Conservation (phyloP, 2,113 vertebrate species). For the Oreotrochilus melanogaster region DNA sequence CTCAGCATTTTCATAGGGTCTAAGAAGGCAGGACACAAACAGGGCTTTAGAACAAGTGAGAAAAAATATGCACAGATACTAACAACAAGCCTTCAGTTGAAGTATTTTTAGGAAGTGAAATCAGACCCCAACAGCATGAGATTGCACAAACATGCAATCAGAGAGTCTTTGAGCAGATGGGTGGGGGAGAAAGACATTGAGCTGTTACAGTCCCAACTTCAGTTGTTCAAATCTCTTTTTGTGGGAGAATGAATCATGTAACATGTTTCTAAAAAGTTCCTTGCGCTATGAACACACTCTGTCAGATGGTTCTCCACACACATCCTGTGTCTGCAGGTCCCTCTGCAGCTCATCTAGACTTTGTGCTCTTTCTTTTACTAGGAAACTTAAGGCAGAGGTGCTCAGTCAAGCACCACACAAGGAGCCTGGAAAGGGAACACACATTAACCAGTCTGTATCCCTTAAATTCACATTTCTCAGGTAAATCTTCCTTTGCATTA, state of each 20-base stretch:
- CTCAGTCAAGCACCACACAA: neutral
- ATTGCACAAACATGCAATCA: conserved; percentile 66
- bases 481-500: neutral
- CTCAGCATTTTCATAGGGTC: conserved; percentile 37
- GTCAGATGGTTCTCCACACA: conserved; percentile 8
- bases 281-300: neutral
- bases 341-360: neutral
- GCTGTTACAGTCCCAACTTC: conserved; percentile 65
- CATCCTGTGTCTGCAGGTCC: neutral
- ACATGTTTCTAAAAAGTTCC: conserved; percentile 42
- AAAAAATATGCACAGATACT: conserved; percentile 58
- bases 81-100: conserved; percentile 64
- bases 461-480: neutral
- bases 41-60: conserved; percentile 53
- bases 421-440: neutral
- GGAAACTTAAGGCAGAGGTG: neutral
- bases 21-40: conserved; percentile 55
- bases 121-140: conserved; percentile 68
- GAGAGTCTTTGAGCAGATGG: conserved; percentile 68
- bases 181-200: conserved; percentile 61
- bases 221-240: conserved; percentile 62
- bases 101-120: conserved; percentile 70
- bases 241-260: conserved; percentile 61
- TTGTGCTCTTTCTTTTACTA: neutral
- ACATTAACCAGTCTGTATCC: neutral